These are phyloP conservation scores for Upupa epops DNA, from an alignment of 2,113 vertebrate species.

Conservation along the genomic window DNA sequence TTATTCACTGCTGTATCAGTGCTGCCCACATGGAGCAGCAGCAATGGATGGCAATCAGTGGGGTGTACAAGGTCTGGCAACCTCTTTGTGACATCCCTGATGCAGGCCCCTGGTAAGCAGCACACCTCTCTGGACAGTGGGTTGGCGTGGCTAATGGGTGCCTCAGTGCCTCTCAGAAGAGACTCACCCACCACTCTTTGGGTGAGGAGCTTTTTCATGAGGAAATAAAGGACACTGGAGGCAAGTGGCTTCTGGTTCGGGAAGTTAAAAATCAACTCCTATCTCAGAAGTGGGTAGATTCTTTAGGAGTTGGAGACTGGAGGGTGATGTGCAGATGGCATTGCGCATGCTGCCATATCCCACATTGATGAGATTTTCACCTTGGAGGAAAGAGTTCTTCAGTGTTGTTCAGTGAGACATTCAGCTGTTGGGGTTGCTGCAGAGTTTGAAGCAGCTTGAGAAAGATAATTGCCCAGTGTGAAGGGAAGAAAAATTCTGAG, in stretches of 20 bases:
- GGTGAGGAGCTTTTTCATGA: neutral
- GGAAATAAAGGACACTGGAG: neutral
- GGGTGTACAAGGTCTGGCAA: too few species aligned
- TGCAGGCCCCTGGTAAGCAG: too few species aligned
- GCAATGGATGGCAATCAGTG: too few species aligned
- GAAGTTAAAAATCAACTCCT: neutral
- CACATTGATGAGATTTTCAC: neutral
- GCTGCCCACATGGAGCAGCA: too few species aligned
- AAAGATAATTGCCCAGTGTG: slow-evolving; percentile 11
- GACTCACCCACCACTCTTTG: too few species aligned
- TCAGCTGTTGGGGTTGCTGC: neutral
- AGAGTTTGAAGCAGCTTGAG: slow-evolving; percentile 8
- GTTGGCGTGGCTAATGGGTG: too few species aligned
- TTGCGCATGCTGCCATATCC: neutral
- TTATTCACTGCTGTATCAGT: too few species aligned
- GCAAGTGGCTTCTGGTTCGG: neutral
- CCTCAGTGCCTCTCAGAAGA: too few species aligned
- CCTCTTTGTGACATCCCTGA: too few species aligned
- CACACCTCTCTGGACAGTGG: too few species aligned
- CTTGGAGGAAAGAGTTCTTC: neutral
- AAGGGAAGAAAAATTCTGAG: slow-evolving; percentile 9
- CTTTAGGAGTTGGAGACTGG: neutral
- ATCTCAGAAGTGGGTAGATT: neutral
- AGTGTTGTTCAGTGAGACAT: neutral
- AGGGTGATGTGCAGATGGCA: neutral